Conservation (phyloP, 2,888 invertebrate genomes). For the Lymantria monacha region DNA sequence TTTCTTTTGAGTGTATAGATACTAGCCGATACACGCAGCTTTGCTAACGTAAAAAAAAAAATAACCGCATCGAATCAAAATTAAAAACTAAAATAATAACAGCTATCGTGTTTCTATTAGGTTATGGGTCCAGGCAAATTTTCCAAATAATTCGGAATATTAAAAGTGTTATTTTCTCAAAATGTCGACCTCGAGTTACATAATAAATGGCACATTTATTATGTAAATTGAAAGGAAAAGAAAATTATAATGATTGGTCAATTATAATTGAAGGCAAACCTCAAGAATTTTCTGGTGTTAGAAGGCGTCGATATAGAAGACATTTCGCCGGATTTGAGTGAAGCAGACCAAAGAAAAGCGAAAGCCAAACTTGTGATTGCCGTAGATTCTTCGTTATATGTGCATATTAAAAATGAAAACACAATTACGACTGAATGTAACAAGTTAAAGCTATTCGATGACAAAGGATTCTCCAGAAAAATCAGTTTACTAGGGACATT, state of each 20-base stretch:
- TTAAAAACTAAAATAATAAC: too few species aligned
- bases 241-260: neutral
- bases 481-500: neutral
- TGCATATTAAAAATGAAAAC: neutral
- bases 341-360: constrained; percentile 3
- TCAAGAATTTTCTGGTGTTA: constrained; percentile 1
- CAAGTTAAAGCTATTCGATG: neutral
- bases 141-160: neutral
- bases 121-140: neutral
- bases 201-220: neutral
- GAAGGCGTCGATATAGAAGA: constrained; percentile 8
- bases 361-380: neutral
- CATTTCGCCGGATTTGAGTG: constrained; percentile 1
- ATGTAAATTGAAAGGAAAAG: neutral
- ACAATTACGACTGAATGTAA: neutral
- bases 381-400: neutral
- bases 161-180: neutral
- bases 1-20: too few species aligned
- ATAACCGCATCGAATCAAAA: too few species aligned
- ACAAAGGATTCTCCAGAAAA: neutral
- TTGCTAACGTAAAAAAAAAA: too few species aligned
- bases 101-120: neutral
- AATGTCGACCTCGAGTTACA: neutral
- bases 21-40: too few species aligned
- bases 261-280: too few species aligned